A percentile compares a stretch with the other conserved stretches of the same genome.
phyloP scores from a whole-genome alignment of 2,797 vertebrate species.

The Pseudomugil gertrudae region DNA sequence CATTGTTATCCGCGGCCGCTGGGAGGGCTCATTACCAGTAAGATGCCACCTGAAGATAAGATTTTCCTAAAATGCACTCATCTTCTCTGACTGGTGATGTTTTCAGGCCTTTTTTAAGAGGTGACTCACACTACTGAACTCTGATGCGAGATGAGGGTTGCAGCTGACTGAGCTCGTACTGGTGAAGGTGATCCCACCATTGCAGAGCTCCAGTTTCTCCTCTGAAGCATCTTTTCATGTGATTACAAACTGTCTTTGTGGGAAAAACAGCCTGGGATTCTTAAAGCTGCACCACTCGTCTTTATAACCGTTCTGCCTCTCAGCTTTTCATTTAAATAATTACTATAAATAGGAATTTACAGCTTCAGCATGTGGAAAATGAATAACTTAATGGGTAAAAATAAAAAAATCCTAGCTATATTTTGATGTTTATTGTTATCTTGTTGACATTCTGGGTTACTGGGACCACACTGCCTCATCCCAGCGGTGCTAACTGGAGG shows the following conservation, averaged over 20 bases:
- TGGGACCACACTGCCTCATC: background rate
- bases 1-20: background rate
- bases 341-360: background rate
- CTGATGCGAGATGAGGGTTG: background rate
- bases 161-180: background rate
- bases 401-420: background rate
- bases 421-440: slow-evolving; percentile 7
- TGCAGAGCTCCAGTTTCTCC: background rate
- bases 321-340: background rate
- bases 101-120: background rate
- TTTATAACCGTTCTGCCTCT: background rate
- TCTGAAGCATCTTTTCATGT: slow-evolving; percentile 1
- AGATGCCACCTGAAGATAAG: background rate
- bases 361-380: background rate
- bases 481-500: background rate
- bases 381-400: background rate
- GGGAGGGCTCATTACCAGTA: slow-evolving; percentile 15
- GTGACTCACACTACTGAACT: slow-evolving; percentile 37
- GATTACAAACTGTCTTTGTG: background rate
- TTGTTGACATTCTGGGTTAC: background rate
- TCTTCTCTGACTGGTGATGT: background rate
- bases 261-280: background rate
- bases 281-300: background rate
- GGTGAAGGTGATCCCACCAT: background rate
- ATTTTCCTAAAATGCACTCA: background rate